Conservation (phyloP, 2,888 invertebrate genomes). For the Tipula helvola region DNA sequence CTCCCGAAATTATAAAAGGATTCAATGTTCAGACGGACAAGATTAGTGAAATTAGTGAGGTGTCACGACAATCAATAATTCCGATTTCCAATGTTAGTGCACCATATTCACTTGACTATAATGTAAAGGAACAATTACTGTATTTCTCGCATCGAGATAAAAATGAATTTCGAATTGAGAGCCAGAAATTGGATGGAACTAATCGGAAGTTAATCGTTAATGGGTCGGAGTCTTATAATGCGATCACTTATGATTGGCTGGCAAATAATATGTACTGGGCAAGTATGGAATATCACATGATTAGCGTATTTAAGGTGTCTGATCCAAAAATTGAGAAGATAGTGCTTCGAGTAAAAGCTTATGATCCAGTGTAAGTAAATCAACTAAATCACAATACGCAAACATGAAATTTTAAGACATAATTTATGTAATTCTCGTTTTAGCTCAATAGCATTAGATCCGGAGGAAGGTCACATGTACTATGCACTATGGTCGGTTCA, state of each 20-base stretch:
- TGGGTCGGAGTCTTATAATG: slow-evolving; percentile 40
- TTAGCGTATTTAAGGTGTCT: slow-evolving; percentile 54
- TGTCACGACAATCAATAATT: slow-evolving; percentile 39
- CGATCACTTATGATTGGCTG: slow-evolving; percentile 75
- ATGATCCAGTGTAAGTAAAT: slow-evolving; percentile 40
- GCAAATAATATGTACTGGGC: slow-evolving; percentile 75
- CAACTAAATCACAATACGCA: background rate
- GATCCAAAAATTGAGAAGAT: slow-evolving; percentile 43
- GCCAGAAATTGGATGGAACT: slow-evolving; percentile 49
- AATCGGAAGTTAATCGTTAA: slow-evolving; percentile 44
- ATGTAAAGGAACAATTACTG: slow-evolving; percentile 44
- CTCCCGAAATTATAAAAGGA: slow-evolving; percentile 59
- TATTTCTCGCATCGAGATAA: slow-evolving; percentile 48
- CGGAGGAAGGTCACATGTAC: slow-evolving; percentile 57
- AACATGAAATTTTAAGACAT: background rate
- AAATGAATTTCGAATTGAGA: slow-evolving; percentile 45
- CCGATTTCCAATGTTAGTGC: slow-evolving; percentile 55
- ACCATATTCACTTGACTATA: slow-evolving; percentile 57
- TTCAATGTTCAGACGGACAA: slow-evolving; percentile 27
- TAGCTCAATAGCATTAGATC: slow-evolving; percentile 56
- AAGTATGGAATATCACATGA: slow-evolving; percentile 42
- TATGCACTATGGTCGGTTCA: slow-evolving; percentile 58
- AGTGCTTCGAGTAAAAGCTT: slow-evolving; percentile 38
- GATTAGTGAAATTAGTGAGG: background rate
- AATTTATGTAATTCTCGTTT: slow-evolving; percentile 18